Conservation (phyloP, 92 coral and sea anemone genomes). For the Palythoa caribaeorum region DNA sequence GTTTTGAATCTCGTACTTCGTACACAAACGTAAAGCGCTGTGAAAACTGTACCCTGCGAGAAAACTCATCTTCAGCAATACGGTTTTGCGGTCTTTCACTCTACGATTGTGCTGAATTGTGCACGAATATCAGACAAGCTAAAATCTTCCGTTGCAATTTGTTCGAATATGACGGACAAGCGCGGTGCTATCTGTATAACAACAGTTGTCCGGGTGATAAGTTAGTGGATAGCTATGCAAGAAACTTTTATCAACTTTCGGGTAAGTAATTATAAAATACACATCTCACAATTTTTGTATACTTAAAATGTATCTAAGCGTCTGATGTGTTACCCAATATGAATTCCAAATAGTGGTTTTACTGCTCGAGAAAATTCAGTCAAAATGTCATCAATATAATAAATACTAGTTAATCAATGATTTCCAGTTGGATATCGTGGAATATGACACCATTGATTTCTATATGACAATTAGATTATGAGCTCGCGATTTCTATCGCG, state of each 20-base stretch:
- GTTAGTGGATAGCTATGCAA: not conserved
- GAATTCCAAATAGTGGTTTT: not conserved
- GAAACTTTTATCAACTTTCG: not conserved
- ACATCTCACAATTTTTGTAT: not conserved
- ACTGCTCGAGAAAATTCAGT: no score
- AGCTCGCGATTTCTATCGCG: no score
- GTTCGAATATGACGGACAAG: not conserved
- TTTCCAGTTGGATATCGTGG: no score
- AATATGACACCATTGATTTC: no score
- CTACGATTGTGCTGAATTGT: not conserved
- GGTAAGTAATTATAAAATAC: not conserved
- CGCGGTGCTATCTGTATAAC: not conserved
- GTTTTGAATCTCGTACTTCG: not conserved
- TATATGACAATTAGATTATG: no score
- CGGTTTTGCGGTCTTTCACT: not conserved
- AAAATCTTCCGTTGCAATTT: not conserved
- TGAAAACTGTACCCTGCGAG: not conserved
- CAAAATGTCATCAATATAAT: no score
- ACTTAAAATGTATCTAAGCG: not conserved
- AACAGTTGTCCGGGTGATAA: not conserved
- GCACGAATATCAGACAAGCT: not conserved
- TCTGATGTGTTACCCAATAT: not conserved
- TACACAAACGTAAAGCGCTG: not conserved
- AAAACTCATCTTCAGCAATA: not conserved
- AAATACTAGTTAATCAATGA: no score